Conservation (phyloP, 2,888 invertebrate species). For the Cryptosula pallasiana region DNA sequence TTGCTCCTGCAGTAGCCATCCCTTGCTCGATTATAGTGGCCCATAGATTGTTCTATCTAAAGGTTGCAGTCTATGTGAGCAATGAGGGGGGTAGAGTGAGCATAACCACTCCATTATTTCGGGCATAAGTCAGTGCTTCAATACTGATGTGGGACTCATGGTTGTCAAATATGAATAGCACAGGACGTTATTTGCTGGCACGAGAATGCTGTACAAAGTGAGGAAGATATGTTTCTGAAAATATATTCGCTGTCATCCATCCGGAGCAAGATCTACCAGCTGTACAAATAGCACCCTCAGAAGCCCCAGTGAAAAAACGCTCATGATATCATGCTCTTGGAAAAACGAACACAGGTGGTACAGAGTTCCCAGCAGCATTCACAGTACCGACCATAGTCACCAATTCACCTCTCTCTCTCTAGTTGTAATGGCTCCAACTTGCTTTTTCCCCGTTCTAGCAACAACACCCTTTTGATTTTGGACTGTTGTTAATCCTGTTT, state of each 20-base stretch:
- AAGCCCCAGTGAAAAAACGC: background rate
- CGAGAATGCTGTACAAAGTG: background rate
- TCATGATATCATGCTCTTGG: background rate
- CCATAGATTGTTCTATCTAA: background rate
- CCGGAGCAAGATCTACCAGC: background rate
- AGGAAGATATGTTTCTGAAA: background rate
- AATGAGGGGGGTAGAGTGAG: background rate
- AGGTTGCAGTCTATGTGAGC: background rate
- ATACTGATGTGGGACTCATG: background rate
- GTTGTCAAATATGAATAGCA: background rate
- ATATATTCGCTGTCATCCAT: background rate
- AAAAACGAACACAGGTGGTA: background rate
- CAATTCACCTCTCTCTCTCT: slow-evolving; percentile 29
- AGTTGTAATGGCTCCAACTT: slow-evolving; percentile 20
- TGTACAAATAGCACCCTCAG: background rate
- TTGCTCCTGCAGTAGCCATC: background rate
- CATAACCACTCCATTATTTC: background rate
- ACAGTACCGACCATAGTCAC: slow-evolving; percentile 28
- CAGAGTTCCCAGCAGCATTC: slow-evolving; percentile 28
- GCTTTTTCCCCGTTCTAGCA: slow-evolving; percentile 12
- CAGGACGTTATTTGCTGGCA: background rate
- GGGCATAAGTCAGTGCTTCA: background rate
- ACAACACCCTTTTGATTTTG: slow-evolving; percentile 12
- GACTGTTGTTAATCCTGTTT: slow-evolving; percentile 2
- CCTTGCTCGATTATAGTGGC: background rate